These are phyloP conservation scores for Drosophila baimaii DNA, from an alignment of 1,140 invertebrate species.

Conservation along the genomic window DNA sequence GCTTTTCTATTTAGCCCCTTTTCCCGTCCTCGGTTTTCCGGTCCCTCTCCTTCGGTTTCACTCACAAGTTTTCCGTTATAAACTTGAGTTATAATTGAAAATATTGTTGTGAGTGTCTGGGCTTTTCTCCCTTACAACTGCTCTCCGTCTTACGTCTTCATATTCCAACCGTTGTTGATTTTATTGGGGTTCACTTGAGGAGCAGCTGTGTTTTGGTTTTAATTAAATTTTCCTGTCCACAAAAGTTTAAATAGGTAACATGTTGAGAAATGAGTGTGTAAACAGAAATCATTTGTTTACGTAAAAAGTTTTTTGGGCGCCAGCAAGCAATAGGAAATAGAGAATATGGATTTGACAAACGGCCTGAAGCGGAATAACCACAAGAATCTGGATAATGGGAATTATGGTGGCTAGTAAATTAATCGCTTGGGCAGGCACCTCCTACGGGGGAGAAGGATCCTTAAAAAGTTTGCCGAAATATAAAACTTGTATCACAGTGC, in stretches of 20 bases:
- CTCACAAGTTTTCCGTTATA: slow-evolving; percentile 67
- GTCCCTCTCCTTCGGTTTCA: slow-evolving; percentile 24
- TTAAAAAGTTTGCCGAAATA: no score
- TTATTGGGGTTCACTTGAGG: slow-evolving; percentile 42
- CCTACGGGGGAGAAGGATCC: not conserved
- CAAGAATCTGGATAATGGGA: slow-evolving; percentile 13
- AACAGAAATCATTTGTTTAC: slow-evolving; percentile 77
- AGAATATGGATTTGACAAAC: slow-evolving; percentile 35
- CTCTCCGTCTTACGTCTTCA: slow-evolving; percentile 23
- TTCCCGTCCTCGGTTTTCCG: slow-evolving; percentile 11
- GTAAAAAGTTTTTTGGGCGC: slow-evolving; percentile 26
- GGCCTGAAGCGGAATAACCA: slow-evolving; percentile 9
- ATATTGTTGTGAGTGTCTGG: slow-evolving; percentile 57
- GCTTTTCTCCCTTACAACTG: not conserved
- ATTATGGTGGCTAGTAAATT: slow-evolving; percentile 26
- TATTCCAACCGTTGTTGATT: slow-evolving; percentile 52
- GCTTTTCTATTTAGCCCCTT: slow-evolving; percentile 45
- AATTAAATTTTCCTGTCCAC: slow-evolving; percentile 82
- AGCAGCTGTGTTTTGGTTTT: slow-evolving; percentile 78
- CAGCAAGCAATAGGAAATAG: slow-evolving; percentile 40
- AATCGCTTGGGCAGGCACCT: slow-evolving; percentile 10
- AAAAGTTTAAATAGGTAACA: slow-evolving; percentile 82
- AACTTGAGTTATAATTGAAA: slow-evolving; percentile 83
- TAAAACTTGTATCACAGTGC: no score
- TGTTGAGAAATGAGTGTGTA: slow-evolving; percentile 78